Conservation (phyloP, 2,797 vertebrate genomes). For the Crotalus adamanteus region DNA sequence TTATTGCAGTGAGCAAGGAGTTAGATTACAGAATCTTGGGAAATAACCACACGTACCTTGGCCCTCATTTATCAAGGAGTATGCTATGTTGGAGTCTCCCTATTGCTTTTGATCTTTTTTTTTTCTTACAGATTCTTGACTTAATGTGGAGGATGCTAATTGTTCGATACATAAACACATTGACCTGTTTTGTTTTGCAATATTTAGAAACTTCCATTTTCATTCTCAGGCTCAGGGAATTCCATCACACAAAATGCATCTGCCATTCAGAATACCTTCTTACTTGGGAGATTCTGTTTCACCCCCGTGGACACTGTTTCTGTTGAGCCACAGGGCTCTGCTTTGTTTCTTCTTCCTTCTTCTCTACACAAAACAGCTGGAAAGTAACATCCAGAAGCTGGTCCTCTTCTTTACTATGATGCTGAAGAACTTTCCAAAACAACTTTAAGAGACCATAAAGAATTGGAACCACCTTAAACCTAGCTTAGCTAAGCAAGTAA, state of each 20-base stretch:
- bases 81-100: neutral
- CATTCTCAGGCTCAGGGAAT: neutral
- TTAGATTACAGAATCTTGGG: neutral
- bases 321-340: neutral
- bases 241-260: neutral
- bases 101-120: neutral
- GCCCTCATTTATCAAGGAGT: neutral
- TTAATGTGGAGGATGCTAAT: neutral
- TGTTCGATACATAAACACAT: neutral
- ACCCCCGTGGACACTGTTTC: neutral
- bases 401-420: neutral
- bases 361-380: neutral
- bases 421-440: neutral
- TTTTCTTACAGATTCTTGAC: neutral
- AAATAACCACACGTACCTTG: neutral
- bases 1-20: neutral
- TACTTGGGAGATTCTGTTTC: neutral
- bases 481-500: neutral
- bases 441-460: neutral
- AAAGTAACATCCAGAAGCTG: neutral
- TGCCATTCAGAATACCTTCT: neutral
- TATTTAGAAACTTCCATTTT: neutral
- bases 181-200: neutral
- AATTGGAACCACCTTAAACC: neutral
- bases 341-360: neutral